phyloP scores from a whole-genome alignment of 2,113 vertebrate species.

The Hoplias malabaricus region DNA sequence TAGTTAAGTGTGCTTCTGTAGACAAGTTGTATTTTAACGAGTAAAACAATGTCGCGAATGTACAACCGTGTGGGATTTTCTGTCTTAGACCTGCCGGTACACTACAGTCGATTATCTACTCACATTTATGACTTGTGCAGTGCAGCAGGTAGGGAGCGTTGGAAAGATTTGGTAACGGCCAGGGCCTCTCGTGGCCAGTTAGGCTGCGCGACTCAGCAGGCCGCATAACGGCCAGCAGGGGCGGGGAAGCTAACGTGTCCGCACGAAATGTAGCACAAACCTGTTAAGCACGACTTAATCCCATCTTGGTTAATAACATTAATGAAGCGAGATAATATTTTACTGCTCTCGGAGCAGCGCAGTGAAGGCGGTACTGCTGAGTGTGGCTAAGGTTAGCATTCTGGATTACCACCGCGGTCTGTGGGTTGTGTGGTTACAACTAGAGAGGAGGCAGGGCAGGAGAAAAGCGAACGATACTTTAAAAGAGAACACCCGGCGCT shows the following conservation, averaged over 20 bases:
- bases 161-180: no score
- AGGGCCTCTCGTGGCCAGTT: slow-evolving; percentile 6
- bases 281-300: background rate
- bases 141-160: no score
- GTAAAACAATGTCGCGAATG: no score
- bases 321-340: background rate
- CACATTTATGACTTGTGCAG: no score
- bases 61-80: no score
- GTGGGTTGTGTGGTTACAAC: background rate
- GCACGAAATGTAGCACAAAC: background rate
- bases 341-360: background rate
- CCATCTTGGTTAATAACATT: no score
- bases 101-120: no score
- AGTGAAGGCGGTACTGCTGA: background rate
- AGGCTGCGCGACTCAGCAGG: slow-evolving; percentile 14
- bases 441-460: background rate
- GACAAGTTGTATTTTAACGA: no score
- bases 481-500: slow-evolving; percentile 1
- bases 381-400: background rate
- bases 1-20: no score
- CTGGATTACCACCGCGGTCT: background rate
- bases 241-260: slow-evolving; percentile 6
- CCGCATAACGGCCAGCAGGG: slow-evolving; percentile 25
- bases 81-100: no score
- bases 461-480: background rate